phyloP scores from a whole-genome alignment of 2,888 invertebrate species.

The Anthophora plumipes region DNA sequence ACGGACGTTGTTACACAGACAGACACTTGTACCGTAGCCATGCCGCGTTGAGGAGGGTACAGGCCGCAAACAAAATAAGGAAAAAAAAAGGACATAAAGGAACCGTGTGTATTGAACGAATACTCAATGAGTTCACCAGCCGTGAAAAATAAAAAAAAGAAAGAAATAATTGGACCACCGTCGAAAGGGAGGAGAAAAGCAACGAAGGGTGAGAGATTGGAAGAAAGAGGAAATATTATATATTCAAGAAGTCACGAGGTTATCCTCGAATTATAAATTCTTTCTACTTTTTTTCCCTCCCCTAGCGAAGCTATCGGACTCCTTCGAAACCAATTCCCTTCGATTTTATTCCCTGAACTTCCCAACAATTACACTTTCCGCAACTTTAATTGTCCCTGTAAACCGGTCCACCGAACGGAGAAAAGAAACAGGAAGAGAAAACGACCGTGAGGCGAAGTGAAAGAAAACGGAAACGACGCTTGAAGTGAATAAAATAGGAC shows the following conservation, averaged over 20 bases:
- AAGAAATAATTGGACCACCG: background rate
- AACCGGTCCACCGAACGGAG: background rate
- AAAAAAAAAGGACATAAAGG: background rate
- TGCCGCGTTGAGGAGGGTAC: background rate
- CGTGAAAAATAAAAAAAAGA: constrained; percentile 28
- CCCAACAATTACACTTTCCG: constrained; percentile 12
- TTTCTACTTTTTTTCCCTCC: background rate
- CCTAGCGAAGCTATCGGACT: constrained; percentile 9
- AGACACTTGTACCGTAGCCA: constrained; percentile 8
- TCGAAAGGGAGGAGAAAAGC: background rate
- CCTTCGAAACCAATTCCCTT: constrained; percentile 2
- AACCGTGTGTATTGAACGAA: constrained; percentile 49
- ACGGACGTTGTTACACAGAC: constrained; percentile 53
- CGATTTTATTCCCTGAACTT: background rate
- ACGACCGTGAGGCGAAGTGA: background rate
- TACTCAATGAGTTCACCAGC: constrained; percentile 42
- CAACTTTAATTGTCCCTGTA: background rate
- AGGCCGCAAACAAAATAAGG: background rate
- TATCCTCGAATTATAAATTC: constrained; percentile 47
- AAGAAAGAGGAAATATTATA: constrained; percentile 16
- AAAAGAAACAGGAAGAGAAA: background rate
- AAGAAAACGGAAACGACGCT: too few species aligned
- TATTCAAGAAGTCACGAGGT: constrained; percentile 41
- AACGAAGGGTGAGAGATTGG: background rate
- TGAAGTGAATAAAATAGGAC: background rate